phyloP scores from a whole-genome alignment of 2,888 invertebrate genomes.

The Caenorhabditis japonica region DNA sequence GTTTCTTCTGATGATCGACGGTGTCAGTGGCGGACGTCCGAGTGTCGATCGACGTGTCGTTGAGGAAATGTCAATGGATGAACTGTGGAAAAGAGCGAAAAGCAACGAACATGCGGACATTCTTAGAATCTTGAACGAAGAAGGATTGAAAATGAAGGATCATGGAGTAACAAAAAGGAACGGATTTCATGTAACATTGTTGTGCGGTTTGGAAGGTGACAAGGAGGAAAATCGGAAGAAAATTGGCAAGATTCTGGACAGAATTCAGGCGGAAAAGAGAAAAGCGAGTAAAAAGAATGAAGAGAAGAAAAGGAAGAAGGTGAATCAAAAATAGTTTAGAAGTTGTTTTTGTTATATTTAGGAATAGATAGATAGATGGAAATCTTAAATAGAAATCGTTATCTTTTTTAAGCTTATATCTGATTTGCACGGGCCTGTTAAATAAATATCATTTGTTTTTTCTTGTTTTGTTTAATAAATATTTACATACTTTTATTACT shows the following conservation, averaged over 20 bases:
- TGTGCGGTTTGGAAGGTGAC: conserved; percentile 44
- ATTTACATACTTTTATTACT: too few relatives aligned
- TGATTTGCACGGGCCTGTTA: too few relatives aligned
- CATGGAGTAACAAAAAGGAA: conserved; percentile 24
- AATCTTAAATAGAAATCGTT: too few relatives aligned
- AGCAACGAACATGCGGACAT: conserved; percentile 45
- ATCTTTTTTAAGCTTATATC: too few relatives aligned
- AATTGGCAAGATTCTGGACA: conserved; percentile 51
- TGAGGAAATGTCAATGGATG: conserved; percentile 51
- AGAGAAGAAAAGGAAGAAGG: conserved; percentile 21
- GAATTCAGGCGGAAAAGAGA: conserved; percentile 42
- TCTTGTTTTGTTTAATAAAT: too few relatives aligned
- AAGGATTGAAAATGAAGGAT: conserved; percentile 35
- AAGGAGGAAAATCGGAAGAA: conserved; percentile 47
- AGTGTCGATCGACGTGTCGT: conserved; percentile 56
- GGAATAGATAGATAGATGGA: neutral
- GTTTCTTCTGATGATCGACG: conserved; percentile 65
- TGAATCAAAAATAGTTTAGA: conserved; percentile 3
- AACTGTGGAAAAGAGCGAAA: conserved; percentile 43
- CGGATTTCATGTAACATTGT: conserved; percentile 61
- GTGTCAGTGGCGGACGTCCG: conserved; percentile 65
- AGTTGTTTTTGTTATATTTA: neutral
- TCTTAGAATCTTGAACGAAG: conserved; percentile 36
- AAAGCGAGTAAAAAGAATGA: conserved; percentile 14
- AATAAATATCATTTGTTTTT: too few relatives aligned